phyloP scores from a whole-genome alignment of 2,888 invertebrate species.

The Arge pagana region DNA sequence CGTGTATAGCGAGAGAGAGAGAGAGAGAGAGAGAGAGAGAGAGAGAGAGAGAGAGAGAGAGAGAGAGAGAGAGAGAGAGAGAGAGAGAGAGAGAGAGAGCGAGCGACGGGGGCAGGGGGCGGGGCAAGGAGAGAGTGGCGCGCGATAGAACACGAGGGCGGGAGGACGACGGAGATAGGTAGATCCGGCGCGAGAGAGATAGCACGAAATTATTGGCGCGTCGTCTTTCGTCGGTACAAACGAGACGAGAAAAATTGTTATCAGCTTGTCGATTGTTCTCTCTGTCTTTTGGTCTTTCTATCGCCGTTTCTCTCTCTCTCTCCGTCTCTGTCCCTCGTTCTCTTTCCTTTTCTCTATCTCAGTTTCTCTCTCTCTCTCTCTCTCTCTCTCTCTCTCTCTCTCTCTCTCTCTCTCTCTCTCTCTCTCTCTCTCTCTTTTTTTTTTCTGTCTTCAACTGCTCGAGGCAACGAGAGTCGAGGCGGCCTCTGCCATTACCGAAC shows the following conservation, averaged over 20 bases:
- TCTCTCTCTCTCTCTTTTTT: too few relatives aligned
- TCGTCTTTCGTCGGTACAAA: constrained; percentile 14
- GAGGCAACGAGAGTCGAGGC: too few relatives aligned
- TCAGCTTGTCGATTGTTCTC: too few relatives aligned
- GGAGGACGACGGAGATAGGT: constrained; percentile 1
- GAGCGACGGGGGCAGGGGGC: constrained; percentile 17
- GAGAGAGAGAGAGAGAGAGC: constrained; percentile 12
- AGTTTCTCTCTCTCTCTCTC: background rate
- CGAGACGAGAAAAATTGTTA: constrained; percentile 33
- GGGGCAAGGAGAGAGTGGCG: constrained; percentile 11
- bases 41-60: background rate
- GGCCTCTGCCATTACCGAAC: too few relatives aligned
- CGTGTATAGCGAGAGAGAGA: background rate
- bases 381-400: background rate
- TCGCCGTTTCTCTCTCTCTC: background rate
- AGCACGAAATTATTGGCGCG: constrained; percentile 26
- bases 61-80: too few relatives aligned
- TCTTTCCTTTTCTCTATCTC: background rate
- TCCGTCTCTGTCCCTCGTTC: background rate
- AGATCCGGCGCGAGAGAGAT: constrained; percentile 19
- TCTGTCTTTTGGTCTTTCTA: too few relatives aligned
- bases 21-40: background rate
- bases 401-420: background rate
- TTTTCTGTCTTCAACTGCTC: too few relatives aligned
- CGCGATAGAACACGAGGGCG: too few relatives aligned